phyloP scores from a whole-genome alignment of 2,888 invertebrate genomes.

The Cabera pusaria region DNA sequence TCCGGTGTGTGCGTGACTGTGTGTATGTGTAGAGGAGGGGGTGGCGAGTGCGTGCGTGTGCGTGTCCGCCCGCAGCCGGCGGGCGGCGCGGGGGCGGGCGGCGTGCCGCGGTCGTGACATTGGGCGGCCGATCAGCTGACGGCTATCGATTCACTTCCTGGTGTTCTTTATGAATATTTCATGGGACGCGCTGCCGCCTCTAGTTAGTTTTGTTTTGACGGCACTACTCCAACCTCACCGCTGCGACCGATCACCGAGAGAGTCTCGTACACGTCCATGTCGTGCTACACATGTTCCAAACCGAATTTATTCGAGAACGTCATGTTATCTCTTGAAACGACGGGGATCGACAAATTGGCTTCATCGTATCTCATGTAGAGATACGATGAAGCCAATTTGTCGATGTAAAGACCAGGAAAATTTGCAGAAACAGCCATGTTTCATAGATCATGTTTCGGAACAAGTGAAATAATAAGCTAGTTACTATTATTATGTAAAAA shows the following conservation, averaged over 20 bases:
- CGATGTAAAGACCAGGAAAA: constrained; percentile 7
- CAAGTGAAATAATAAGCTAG: constrained; percentile 14
- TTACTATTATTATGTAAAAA: too few species aligned
- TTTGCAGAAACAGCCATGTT: too few species aligned
- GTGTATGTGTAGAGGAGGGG: constrained; percentile 16
- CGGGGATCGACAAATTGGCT: too few species aligned
- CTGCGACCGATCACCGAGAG: constrained; percentile 7
- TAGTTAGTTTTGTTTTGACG: constrained; percentile 54
- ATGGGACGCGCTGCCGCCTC: constrained; percentile 40
- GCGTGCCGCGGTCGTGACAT: constrained; percentile 70
- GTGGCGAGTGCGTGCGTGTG: constrained; percentile 27
- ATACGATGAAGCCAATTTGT: constrained; percentile 13
- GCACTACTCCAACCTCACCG: constrained; percentile 11
- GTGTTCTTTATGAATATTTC: constrained; percentile 74
- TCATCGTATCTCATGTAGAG: too few species aligned
- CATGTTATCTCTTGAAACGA: too few species aligned
- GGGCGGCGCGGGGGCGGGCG: constrained; percentile 33
- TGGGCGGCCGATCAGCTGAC: constrained; percentile 80
- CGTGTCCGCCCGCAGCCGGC: constrained; percentile 32
- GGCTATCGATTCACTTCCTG: constrained; percentile 76
- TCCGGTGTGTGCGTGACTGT: constrained; percentile 29
- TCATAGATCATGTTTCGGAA: too few species aligned
- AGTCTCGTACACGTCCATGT: too few species aligned
- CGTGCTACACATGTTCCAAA: background rate
- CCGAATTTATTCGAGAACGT: too few species aligned